Percentiles rank a stretch among this genome's conserved stretches.
Evolutionary conservation across 1,140 invertebrate species (phyloP).

Genomic region (Heliconius hermathena): DNA sequence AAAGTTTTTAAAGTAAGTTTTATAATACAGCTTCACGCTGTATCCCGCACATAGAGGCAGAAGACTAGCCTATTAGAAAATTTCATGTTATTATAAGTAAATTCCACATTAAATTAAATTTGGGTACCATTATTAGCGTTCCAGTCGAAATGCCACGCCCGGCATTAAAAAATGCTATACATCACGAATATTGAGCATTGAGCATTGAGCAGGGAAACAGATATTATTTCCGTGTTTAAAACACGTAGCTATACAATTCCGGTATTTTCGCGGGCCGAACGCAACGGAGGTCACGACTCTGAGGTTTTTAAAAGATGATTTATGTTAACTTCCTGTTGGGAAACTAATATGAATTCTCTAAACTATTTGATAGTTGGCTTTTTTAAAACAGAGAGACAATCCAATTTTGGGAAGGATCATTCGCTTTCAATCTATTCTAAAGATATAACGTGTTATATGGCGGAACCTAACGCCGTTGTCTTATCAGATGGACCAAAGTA

Average conservation of each 20-base stretch:
- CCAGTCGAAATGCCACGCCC: conserved; percentile 35
- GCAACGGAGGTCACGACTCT: conserved; percentile 45
- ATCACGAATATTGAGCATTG: conserved; percentile 1
- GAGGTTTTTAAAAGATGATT: conserved; percentile 61
- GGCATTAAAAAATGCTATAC: conserved; percentile 23
- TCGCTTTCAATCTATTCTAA: no score
- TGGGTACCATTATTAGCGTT: conserved; percentile 25
- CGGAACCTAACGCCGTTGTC: no score
- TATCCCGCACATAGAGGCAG: no score
- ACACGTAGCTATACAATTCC: conserved; percentile 52
- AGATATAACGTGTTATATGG: no score
- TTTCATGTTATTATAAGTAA: no score
- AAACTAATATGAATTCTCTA: conserved; percentile 35
- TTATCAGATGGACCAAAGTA: no score
- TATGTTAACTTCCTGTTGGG: conserved; percentile 57
- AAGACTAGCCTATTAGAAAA: no score
- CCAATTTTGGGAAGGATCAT: no score
- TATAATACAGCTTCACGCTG: no score
- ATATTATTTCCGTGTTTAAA: conserved; percentile 55
- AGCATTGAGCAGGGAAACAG: conserved; percentile 13
- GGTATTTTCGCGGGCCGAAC: conserved; percentile 57
- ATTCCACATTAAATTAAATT: no score
- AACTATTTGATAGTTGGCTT: conserved; percentile 39
- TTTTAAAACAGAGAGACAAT: not conserved
- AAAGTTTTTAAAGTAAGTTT: no score